Evolutionary conservation across 2,797 vertebrate species (phyloP), one percentile per base, ranked within the genome.

Genomic region (Enteromius anoplus): DNA sequence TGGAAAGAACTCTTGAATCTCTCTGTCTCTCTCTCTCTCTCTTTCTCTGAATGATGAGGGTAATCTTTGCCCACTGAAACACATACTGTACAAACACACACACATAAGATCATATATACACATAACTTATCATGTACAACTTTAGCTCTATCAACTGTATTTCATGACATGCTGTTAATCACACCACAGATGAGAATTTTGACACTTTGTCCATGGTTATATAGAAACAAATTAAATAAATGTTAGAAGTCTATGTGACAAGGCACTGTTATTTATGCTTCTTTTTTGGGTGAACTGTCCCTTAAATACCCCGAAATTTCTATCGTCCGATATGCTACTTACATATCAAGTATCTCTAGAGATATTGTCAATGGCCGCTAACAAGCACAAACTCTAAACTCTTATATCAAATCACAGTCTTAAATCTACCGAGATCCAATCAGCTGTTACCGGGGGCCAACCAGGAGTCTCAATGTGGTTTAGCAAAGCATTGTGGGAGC

Each of bases 1-100:
- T 71, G 58, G 21, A 29, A 65, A 75, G 9, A 78, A 65, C 37
- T 69, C 62, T 17, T 81, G 37, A 64, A 15, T 80, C 77, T 80
- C n/a, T 60, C 9, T 53, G n/a, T 81, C 14, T 51, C 47, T 42
- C 45, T 47, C 11, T 47, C 55, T 58, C n/a, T 60, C 9, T 53
- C 64, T 60, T 53, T 62, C 49, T 66, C 47, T 78, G 49, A 42
- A 65, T 37, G 55, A 64, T 73, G 68, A 71, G 53, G 51, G 51
- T 1, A 29, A 45, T 42, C 23, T 15, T 5, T 68, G 11, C 55
- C 66, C 53, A 78, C n/a, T 26, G 3, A 78, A 23, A 68, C 62
- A 47, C 64, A 80, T 21, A 47, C 45, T 47, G 3, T 47, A 70
- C 75, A 60, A 73, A 53, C 32, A 76, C 21, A 75, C 32, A 80